Base-by-base conservation (phyloP, 2,888 invertebrate species). In the Ceratothoa steindachneri region DNA sequence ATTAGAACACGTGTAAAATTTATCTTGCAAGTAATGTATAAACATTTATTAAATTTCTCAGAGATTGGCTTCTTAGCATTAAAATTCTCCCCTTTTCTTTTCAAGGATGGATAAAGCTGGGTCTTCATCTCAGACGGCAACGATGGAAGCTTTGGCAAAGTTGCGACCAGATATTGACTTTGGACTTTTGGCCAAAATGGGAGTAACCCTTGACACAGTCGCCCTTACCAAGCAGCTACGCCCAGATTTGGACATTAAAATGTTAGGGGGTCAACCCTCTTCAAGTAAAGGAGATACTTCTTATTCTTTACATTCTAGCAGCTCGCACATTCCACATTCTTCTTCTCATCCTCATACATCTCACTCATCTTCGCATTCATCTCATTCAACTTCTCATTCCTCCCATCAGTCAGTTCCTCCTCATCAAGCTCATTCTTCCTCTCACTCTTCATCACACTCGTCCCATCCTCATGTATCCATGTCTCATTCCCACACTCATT, bases 61-160 rank as follows among this genome's bases (percentile, higher is more conserved):
- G n/a, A n/a, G n/a, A n/a, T n/a, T n/a, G 51, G 12, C 51, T 51
- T 51, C n/a, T 51, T 9, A n/a, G n/a, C n/a, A n/a, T n/a, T n/a
- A n/a, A n/a, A n/a, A n/a, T n/a, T n/a, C n/a, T n/a, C n/a, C n/a
- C n/a, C n/a, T n/a, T n/a, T 41, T 41, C 15, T 30, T n/a, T 70
- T 74, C n/a, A 66, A 75, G 78, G 69, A 75, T 75, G 71, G 78
- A 78, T 64, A 78, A 78, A 67, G 24, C 70, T 7, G 73, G 73
- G 19, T 28, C 75, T 12, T 30, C 75, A 22, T 73, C 75, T 2
- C 78, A 78, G 52, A 73, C 68, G 3, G 78, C 78, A 1, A 73
- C 78, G 28, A 78, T 78, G 78, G 78, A 78, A 52, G 75, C 78
- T 15, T 30, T 78, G 30, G 78, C 78, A 12, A 78, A 78, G 72